These are phyloP conservation scores for Meda fulgida DNA, from an alignment of 2,797 vertebrate species.

Conservation along the genomic window DNA sequence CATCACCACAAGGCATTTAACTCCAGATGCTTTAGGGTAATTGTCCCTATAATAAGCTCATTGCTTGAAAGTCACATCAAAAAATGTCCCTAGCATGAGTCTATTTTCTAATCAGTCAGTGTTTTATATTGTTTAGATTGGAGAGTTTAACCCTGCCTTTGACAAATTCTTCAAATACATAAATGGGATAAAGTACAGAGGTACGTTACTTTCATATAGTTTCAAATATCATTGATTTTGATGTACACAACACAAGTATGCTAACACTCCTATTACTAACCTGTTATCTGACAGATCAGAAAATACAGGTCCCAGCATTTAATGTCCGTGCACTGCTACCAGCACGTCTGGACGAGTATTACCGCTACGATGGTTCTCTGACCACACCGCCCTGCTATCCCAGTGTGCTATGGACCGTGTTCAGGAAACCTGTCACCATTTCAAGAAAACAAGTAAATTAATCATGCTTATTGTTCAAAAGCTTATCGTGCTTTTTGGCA, in stretches of 20 bases:
- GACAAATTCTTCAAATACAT: constrained; percentile 88
- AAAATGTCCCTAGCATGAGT: background rate
- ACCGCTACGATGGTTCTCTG: constrained; percentile 92
- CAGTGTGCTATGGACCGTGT: constrained; percentile 93
- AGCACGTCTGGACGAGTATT: constrained; percentile 84
- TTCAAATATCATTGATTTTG: background rate
- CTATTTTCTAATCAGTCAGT: background rate
- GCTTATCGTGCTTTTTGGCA: no score
- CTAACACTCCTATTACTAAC: background rate
- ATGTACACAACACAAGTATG: constrained; percentile 14
- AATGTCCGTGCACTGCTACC: constrained; percentile 87
- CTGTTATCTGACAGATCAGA: constrained; percentile 79
- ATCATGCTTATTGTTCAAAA: background rate
- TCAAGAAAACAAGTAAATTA: constrained; percentile 87
- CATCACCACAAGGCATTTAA: background rate
- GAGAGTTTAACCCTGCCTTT: constrained; percentile 86
- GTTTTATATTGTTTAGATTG: constrained; percentile 76
- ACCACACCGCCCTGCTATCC: constrained; percentile 96
- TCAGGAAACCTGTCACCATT: constrained; percentile 84
- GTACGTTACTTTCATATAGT: constrained; percentile 70
- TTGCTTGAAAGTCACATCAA: background rate
- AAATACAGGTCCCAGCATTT: constrained; percentile 83
- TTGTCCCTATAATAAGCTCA: background rate
- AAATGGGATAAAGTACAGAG: constrained; percentile 84
- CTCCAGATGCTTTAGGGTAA: background rate